Evolutionary conservation across 2,113 vertebrate species (phyloP).

Genomic region (Lophura nycthemera): DNA sequence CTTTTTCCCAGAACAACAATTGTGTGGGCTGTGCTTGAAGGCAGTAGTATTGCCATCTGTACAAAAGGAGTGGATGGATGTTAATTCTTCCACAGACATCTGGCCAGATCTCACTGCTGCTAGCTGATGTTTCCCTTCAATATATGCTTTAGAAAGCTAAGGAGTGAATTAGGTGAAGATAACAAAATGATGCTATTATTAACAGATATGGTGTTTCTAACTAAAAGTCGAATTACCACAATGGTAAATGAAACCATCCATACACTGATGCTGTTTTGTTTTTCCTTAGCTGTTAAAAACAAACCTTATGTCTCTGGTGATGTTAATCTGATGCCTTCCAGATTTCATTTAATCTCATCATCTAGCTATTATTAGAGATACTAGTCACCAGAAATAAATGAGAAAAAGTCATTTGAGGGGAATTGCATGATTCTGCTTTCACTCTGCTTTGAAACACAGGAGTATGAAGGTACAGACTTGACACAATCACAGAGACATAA

Average conservation of each 20-base stretch:
- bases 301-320: background rate
- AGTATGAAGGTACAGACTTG: background rate
- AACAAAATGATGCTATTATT: background rate
- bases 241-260: background rate
- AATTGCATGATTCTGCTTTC: background rate
- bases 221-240: background rate
- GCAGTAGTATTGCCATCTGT: background rate
- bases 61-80: background rate
- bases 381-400: background rate
- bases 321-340: background rate
- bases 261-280: background rate
- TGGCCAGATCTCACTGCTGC: background rate
- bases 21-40: background rate
- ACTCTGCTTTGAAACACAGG: background rate
- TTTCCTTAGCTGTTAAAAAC: background rate
- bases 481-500: background rate
- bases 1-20: background rate
- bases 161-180: background rate
- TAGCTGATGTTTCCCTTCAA: background rate
- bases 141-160: background rate
- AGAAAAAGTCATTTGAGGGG: background rate
- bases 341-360: conserved; percentile 4
- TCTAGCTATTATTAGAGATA: background rate
- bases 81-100: background rate
- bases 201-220: background rate